Evolutionary conservation across 2,888 invertebrate species (phyloP).

Genomic region (Drosophila nigritarsus): DNA sequence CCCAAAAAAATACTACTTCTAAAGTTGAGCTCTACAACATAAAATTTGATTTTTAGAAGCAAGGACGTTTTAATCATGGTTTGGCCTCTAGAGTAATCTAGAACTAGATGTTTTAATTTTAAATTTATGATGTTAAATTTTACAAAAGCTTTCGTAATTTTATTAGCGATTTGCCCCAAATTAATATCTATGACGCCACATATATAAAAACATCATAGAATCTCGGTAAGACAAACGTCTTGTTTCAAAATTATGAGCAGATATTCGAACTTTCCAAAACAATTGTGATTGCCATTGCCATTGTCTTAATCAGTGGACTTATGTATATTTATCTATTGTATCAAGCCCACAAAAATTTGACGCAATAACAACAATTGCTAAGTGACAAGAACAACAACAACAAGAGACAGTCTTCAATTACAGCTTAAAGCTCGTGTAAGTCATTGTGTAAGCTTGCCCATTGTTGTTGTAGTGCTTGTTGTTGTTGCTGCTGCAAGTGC

Average conservation of each 20-base stretch:
- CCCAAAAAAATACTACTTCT: too few species aligned
- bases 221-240: neutral
- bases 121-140: neutral
- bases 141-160: neutral
- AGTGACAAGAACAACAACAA: conserved; percentile 11
- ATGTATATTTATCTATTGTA: conserved; percentile 40
- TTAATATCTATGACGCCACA: neutral
- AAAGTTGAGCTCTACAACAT: neutral
- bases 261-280: neutral
- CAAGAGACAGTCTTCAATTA: conserved; percentile 65
- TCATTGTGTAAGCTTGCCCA: conserved; percentile 68
- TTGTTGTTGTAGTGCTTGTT: conserved; percentile 41
- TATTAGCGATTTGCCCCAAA: neutral
- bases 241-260: neutral
- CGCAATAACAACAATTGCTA: conserved; percentile 17
- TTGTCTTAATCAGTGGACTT: conserved; percentile 32
- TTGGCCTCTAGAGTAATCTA: neutral
- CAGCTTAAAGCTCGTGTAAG: conserved; percentile 75
- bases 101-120: neutral
- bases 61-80: neutral
- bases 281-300: conserved; percentile 4
- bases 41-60: neutral
- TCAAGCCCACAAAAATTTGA: conserved; percentile 35
- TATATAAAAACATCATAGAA: neutral
- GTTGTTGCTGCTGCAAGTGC: conserved; percentile 66